Evolutionary conservation across 2,113 vertebrate species (phyloP), one percentile per base, ranked within the genome.

Genomic region (Zingel zingel): DNA sequence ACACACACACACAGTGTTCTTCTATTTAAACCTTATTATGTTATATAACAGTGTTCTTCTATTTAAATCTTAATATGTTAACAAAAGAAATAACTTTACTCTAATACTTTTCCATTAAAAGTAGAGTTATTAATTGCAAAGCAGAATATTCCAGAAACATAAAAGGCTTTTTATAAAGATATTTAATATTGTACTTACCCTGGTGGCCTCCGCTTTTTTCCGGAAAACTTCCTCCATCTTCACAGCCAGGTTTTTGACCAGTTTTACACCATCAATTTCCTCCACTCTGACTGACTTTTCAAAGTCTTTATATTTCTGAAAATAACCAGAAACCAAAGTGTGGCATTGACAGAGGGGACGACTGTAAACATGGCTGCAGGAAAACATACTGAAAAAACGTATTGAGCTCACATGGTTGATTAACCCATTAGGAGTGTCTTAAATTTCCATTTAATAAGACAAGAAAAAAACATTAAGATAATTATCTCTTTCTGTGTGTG

Each of bases 181-280:
- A 4, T 81, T 6, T 30, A 36, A 65, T 30, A 63, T 64, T 68
- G 3, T 4, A 93, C 97, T 83, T 93, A 99, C 98, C 95, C 96
- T 93, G 1, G 98, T 97, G 0, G 98, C 98, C 83, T 98, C 97
- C 4, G 97, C 95, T 90, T 99, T 99, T 86, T 96, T 99, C 84
- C 96, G 96, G 91, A 99, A 99, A 96, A 99, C 97, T 92, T 97
- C 97, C 82, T 99, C 98, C 98, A 99, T 98, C 90, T 96, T 98
- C 91, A 98, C 96, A 6, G 98, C 97, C 92, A 99, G 85, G 83
- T 97, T 97, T 87, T 98, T 99, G 79, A 99, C 98, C 86, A 99
- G 95, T 39, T 97, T 98, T 81, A 97, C 95, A 18, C 98, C 98
- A 80, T 99, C 98, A 0, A 99, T 98, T 93, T 99, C 98, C 88